Conservation (phyloP, 2,113 vertebrate genomes). For the Charina bottae region DNA sequence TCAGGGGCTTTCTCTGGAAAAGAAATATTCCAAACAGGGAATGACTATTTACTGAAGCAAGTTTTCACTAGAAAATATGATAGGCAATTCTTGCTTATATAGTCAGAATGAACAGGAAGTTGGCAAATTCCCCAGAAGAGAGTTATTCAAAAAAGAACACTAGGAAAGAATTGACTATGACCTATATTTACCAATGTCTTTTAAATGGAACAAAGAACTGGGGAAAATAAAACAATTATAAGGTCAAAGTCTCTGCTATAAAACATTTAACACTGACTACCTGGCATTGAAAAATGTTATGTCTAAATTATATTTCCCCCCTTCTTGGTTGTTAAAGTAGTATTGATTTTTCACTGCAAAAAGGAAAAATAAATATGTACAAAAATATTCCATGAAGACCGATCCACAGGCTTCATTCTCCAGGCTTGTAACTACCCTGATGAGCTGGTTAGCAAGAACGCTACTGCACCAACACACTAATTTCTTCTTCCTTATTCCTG, state of each 20-base stretch:
- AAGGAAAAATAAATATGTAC: neutral
- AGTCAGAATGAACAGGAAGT: neutral
- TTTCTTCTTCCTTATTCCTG: neutral
- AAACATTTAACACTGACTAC: neutral
- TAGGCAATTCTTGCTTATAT: constrained; percentile 5
- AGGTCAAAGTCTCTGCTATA: neutral
- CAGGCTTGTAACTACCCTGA: neutral
- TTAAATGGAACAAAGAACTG: neutral
- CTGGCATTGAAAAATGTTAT: neutral
- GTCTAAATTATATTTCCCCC: neutral
- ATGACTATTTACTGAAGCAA: neutral
- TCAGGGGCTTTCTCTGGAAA: neutral
- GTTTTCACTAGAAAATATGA: constrained; percentile 10
- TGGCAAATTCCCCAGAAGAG: constrained; percentile 23
- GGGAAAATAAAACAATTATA: neutral
- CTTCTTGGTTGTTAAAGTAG: neutral
- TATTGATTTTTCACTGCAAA: neutral
- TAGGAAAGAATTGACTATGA: neutral
- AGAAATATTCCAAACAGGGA: neutral
- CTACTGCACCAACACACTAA: neutral
- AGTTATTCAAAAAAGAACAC: neutral
- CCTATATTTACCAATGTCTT: neutral
- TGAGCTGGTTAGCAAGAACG: neutral
- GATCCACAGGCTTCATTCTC: neutral
- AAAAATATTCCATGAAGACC: neutral